Evolutionary conservation across 2,113 vertebrate species (phyloP).

Genomic region (Channa argus): DNA sequence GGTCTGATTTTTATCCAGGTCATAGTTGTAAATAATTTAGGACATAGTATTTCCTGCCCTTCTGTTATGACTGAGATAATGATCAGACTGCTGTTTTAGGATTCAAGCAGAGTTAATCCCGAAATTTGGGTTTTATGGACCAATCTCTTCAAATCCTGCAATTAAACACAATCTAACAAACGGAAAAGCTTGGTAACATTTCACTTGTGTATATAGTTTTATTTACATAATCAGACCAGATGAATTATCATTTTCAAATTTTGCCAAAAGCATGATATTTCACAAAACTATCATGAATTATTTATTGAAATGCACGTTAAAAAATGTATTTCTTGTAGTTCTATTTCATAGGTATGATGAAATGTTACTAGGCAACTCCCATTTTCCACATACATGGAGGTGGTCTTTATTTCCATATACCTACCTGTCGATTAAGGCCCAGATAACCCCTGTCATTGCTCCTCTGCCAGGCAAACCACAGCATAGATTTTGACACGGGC

Average conservation of each 20-base stretch:
- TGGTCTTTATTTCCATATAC: constrained; percentile 16
- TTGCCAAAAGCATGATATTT: neutral
- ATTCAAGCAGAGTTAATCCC: constrained; percentile 9
- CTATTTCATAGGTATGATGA: constrained; percentile 20
- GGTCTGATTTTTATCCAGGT: constrained; percentile 31
- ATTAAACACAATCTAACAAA: constrained; percentile 35
- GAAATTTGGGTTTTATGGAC: constrained; percentile 18
- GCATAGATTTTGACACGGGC: constrained; percentile 93
- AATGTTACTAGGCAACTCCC: constrained; percentile 44
- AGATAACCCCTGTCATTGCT: constrained; percentile 32
- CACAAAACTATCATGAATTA: neutral
- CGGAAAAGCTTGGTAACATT: constrained; percentile 45
- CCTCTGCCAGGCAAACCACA: constrained; percentile 89
- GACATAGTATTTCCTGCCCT: neutral
- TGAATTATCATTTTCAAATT: neutral
- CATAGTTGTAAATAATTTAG: neutral
- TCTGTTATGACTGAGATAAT: constrained; percentile 9
- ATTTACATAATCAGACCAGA: neutral
- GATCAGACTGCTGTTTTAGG: constrained; percentile 36
- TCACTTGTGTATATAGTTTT: constrained; percentile 25
- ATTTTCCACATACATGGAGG: constrained; percentile 33
- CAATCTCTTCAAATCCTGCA: neutral
- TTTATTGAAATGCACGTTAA: too few relatives aligned
- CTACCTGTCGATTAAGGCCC: neutral
- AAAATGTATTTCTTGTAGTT: too few relatives aligned